Evolutionary conservation across 2,888 invertebrate genomes (phyloP).

Genomic region (Beris chalybata): DNA sequence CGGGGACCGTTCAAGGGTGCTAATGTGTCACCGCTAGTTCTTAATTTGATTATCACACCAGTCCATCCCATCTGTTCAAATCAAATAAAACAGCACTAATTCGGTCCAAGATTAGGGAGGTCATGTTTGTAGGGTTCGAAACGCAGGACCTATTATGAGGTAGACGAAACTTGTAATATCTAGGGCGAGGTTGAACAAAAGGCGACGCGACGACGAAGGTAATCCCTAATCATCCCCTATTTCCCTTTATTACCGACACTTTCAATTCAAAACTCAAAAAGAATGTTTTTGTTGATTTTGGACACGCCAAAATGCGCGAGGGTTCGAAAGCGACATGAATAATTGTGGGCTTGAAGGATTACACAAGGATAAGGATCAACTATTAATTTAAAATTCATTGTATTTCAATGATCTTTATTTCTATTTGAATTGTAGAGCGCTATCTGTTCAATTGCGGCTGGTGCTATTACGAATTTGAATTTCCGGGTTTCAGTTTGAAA

Average conservation of each 20-base stretch:
- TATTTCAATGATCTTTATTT: constrained; percentile 19
- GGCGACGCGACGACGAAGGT: background rate
- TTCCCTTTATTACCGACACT: background rate
- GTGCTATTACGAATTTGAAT: too few relatives aligned
- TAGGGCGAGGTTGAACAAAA: constrained; percentile 8
- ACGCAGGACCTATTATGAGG: background rate
- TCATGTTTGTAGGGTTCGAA: background rate
- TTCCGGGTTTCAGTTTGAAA: too few relatives aligned
- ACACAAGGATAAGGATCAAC: constrained; percentile 25
- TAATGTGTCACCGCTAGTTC: constrained; percentile 32
- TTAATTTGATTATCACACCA: constrained; percentile 30
- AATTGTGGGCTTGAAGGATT: constrained; percentile 30
- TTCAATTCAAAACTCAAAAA: background rate
- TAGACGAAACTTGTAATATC: constrained; percentile 14
- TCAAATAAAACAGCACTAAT: constrained; percentile 31
- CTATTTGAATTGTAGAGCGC: too few relatives aligned
- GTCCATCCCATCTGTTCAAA: constrained; percentile 21
- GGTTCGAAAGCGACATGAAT: constrained; percentile 16
- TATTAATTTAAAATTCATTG: constrained; percentile 30
- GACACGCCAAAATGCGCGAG: constrained; percentile 10
- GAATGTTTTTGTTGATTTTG: constrained; percentile 26
- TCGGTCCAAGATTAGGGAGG: constrained; percentile 10
- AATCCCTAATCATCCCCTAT: constrained; percentile 22
- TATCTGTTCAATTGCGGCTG: too few relatives aligned
- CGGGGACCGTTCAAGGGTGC: constrained; percentile 20